phyloP scores from a whole-genome alignment of 2,888 invertebrate species.

The Teleiodes luculella region DNA sequence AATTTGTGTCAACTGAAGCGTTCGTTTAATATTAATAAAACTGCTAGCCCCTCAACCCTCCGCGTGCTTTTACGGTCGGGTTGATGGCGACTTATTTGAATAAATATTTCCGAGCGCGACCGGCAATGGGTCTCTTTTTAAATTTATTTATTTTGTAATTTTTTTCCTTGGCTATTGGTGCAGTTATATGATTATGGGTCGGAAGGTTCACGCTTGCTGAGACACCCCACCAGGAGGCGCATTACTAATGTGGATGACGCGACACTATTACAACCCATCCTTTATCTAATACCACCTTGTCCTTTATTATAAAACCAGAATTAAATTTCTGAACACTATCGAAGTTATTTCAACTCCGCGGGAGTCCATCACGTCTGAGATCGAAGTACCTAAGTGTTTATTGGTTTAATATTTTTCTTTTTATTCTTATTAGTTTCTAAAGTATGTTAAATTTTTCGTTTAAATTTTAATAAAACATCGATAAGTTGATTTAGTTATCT shows the following conservation, averaged over 20 bases:
- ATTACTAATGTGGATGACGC: slow-evolving; percentile 71
- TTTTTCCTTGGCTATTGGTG: slow-evolving; percentile 43
- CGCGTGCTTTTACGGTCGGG: slow-evolving; percentile 71
- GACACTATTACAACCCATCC: slow-evolving; percentile 73
- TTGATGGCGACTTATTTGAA: slow-evolving; percentile 76
- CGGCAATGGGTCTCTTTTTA: slow-evolving; percentile 46
- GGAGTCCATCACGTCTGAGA: slow-evolving; percentile 63
- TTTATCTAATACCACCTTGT: slow-evolving; percentile 72
- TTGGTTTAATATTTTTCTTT: slow-evolving; percentile 55
- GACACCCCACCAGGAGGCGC: slow-evolving; percentile 64
- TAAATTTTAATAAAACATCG: background rate
- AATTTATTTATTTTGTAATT: slow-evolving; percentile 62
- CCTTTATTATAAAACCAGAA: slow-evolving; percentile 72
- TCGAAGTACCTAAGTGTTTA: slow-evolving; percentile 55
- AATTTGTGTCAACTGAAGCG: slow-evolving; percentile 76
- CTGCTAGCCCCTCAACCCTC: slow-evolving; percentile 69
- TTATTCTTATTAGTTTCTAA: background rate
- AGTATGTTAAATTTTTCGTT: background rate
- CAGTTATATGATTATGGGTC: slow-evolving; percentile 37
- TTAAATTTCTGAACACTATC: slow-evolving; percentile 67
- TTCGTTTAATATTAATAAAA: slow-evolving; percentile 78
- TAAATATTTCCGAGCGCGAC: slow-evolving; percentile 69
- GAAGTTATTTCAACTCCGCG: slow-evolving; percentile 66
- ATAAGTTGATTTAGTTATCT: background rate
- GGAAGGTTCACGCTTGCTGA: slow-evolving; percentile 35